These are phyloP conservation scores for Calycopis cecrops DNA, from an alignment of 1,140 invertebrate species.

Conservation along the genomic window DNA sequence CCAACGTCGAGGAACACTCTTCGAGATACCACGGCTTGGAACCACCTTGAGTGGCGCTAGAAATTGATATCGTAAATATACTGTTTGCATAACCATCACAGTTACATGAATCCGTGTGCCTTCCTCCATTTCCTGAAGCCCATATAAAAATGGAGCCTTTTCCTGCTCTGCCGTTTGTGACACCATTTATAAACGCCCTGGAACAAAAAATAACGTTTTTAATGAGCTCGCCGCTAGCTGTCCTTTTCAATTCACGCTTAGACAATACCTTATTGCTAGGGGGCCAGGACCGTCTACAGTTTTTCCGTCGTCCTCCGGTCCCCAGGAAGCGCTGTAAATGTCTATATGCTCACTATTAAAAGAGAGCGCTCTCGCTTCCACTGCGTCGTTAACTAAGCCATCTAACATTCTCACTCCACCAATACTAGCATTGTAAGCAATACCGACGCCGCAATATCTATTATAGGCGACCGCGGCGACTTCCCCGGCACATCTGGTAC, in stretches of 20 bases:
- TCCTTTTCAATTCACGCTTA: conserved; percentile 40
- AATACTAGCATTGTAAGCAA: conserved; percentile 94
- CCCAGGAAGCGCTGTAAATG: conserved; percentile 97
- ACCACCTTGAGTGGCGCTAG: conserved; percentile 95
- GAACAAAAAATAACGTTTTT: conserved; percentile 52
- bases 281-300: conserved; percentile 98
- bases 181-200: conserved; percentile 95
- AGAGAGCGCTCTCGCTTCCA: conserved; percentile 93
- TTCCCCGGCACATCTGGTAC: conserved; percentile 93
- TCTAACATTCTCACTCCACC: conserved; percentile 96
- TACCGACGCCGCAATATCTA: conserved; percentile 92
- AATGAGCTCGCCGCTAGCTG: conserved; percentile 51
- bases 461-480: conserved; percentile 94
- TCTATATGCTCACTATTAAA: conserved; percentile 95
- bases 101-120: conserved; percentile 96
- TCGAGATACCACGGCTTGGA: conserved; percentile 98
- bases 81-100: conserved; percentile 99
- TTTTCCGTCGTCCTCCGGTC: conserved; percentile 96
- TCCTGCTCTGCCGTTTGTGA: conserved; percentile 93
- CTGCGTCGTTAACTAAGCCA: conserved; percentile 95
- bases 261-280: conserved; percentile 83
- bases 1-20: conserved; percentile 96
- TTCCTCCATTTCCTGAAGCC: conserved; percentile 98
- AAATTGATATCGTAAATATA: conserved; percentile 97
- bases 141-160: conserved; percentile 99